Conservation (phyloP, 1,140 invertebrate genomes). For the Eciton burchellii region DNA sequence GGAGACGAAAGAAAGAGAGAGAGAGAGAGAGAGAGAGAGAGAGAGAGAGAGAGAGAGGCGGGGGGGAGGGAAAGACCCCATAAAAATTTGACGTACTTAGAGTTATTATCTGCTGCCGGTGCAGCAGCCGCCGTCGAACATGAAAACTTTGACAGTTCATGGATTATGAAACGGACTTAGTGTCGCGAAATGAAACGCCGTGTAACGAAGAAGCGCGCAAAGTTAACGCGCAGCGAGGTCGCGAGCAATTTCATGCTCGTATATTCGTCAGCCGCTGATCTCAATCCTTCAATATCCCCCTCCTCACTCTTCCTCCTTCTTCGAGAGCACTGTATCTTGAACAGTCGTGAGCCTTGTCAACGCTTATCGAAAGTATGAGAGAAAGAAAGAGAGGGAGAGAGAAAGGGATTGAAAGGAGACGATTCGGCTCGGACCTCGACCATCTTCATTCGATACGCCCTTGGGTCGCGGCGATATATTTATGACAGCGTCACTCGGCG, state of each 20-base stretch:
- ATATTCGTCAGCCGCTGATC: not conserved
- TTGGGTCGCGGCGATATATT: slow-evolving; percentile 28
- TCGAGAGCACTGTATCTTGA: not conserved
- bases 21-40: slow-evolving; percentile 3
- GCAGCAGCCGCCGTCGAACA: not conserved
- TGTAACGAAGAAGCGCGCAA: not conserved
- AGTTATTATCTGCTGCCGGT: slow-evolving; percentile 9
- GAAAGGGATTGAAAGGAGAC: too few relatives aligned
- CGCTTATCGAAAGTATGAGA: too few relatives aligned
- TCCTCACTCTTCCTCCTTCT: too few relatives aligned
- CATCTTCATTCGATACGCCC: slow-evolving; percentile 1
- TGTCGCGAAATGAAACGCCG: not conserved
- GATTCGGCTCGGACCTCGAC: slow-evolving; percentile 5
- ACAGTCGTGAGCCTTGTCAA: too few relatives aligned
- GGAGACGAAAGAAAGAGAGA: slow-evolving; percentile 12
- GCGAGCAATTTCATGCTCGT: not conserved
- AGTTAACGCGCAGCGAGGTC: not conserved
- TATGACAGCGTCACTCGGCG: slow-evolving; percentile 34
- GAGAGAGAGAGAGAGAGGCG: not conserved
- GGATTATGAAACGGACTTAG: slow-evolving; percentile 21
- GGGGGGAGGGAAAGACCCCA: not conserved
- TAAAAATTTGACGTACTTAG: slow-evolving; percentile 43
- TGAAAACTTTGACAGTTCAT: slow-evolving; percentile 18
- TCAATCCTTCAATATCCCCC: too few relatives aligned
- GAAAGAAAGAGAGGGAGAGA: slow-evolving; percentile 5